Evolutionary conservation across 2,113 vertebrate genomes (phyloP).

Genomic region (Speoplatyrhinus poulsoni): DNA sequence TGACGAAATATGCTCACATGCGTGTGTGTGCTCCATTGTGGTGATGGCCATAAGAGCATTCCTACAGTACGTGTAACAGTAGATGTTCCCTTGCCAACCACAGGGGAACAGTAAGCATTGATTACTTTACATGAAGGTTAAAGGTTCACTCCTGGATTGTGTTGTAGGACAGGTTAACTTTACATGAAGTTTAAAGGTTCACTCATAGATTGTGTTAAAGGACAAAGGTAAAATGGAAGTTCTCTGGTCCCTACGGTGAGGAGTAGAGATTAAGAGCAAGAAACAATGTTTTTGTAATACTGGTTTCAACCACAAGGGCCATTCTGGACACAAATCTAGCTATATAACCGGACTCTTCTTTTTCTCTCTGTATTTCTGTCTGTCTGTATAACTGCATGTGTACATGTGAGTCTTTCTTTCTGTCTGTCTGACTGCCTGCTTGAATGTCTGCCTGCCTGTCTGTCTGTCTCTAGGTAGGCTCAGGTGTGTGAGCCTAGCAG

Average conservation of each 20-base stretch:
- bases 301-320: too few species aligned
- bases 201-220: background rate
- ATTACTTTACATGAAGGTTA: background rate
- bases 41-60: background rate
- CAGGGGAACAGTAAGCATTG: conserved; percentile 4
- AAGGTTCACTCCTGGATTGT: background rate
- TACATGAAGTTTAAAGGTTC: background rate
- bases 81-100: background rate
- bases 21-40: conserved; percentile 30
- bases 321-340: too few species aligned
- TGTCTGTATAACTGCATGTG: too few species aligned
- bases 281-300: too few species aligned
- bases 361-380: too few species aligned
- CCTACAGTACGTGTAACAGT: background rate
- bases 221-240: too few species aligned
- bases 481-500: conserved; percentile 87
- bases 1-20: background rate
- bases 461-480: conserved; percentile 79
- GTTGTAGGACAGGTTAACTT: background rate
- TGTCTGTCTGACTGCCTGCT: too few species aligned
- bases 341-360: too few species aligned
- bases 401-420: too few species aligned
- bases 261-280: too few species aligned
- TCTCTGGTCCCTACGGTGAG: too few species aligned
- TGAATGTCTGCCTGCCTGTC: background rate